phyloP scores from a whole-genome alignment of 2,113 vertebrate species.

The Phainopepla nitens region DNA sequence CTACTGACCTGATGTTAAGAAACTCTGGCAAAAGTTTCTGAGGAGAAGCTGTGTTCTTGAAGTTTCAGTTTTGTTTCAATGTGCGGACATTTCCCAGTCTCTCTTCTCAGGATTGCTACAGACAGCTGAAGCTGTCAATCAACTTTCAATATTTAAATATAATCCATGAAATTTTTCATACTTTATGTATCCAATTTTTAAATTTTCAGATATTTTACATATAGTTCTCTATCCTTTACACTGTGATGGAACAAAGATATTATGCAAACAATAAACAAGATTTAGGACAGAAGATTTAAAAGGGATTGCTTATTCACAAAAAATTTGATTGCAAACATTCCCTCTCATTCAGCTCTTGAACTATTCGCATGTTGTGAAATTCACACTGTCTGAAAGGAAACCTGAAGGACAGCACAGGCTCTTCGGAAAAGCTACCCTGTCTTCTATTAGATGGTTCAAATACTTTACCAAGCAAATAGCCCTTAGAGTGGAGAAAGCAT shows the following conservation, averaged over 20 bases:
- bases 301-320: neutral
- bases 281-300: neutral
- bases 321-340: neutral
- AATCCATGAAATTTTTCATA: neutral
- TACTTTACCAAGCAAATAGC: neutral
- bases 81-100: neutral
- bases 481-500: neutral
- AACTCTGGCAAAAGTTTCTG: neutral
- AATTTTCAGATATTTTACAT: neutral
- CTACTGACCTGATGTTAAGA: neutral
- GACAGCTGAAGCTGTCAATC: neutral
- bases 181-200: neutral
- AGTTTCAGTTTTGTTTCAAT: neutral
- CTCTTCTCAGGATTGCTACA: neutral
- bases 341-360: neutral
- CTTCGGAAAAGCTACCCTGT: neutral
- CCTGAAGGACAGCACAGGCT: neutral
- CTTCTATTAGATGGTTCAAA: neutral
- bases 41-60: neutral
- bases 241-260: neutral
- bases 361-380: neutral
- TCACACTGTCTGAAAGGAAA: neutral
- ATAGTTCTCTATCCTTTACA: neutral
- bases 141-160: neutral
- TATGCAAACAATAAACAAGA: neutral